These are phyloP conservation scores for Coleophora deauratella DNA, from an alignment of 2,888 invertebrate species.

Conservation along the genomic window DNA sequence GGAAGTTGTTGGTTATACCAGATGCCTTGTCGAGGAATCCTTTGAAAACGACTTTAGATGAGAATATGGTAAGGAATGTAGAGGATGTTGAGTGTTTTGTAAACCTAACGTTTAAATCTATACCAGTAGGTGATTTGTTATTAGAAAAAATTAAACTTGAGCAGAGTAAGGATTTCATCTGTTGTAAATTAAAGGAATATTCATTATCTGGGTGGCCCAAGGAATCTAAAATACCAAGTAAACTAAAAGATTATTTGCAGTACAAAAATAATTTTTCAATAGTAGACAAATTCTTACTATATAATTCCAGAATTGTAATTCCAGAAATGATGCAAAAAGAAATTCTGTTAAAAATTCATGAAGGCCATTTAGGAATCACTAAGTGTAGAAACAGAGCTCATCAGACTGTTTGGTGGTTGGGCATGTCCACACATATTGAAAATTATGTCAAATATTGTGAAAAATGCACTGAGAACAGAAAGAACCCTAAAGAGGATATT, in stretches of 20 bases:
- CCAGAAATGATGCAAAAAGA: constrained; percentile 1
- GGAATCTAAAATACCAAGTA: neutral
- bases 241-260: constrained; percentile 3
- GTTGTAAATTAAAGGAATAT: neutral
- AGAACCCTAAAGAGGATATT: neutral
- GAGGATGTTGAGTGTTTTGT: neutral
- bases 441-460: neutral
- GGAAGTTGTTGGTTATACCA: constrained; percentile 16
- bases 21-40: constrained; percentile 13
- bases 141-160: constrained; percentile 1
- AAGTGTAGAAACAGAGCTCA: constrained; percentile 10
- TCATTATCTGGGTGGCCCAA: neutral
- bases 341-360: constrained; percentile 6
- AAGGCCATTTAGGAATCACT: constrained; percentile 8
- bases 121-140: neutral
- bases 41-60: neutral
- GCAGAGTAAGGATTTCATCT: neutral
- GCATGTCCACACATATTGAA: constrained; percentile 1
- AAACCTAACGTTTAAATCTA: neutral
- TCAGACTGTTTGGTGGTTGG: constrained; percentile 12
- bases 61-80: neutral
- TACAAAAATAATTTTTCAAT: constrained; percentile 4
- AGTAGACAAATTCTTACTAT: neutral
- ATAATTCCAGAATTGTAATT: neutral
- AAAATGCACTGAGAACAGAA: neutral